Evolutionary conservation across 2,113 vertebrate species (phyloP), one percentile per base, ranked within the genome.

Genomic region (Ploceus nigricollis): DNA sequence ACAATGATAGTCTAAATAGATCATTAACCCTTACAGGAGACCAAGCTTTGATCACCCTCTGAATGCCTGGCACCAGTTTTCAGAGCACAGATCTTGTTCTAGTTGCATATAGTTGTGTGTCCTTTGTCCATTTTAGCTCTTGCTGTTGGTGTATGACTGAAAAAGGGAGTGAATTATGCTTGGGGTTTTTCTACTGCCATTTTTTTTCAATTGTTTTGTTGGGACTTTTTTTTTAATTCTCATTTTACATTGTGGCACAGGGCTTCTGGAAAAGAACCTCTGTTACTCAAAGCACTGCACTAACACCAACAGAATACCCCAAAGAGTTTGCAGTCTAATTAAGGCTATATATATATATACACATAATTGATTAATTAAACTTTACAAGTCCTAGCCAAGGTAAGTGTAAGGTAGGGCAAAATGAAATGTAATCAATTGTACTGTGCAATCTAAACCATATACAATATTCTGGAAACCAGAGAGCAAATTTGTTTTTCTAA

Each of bases 351-450:
- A 60, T 84, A 90, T 79, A 25, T 27, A 81, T 50, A 50, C 33
- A 80, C 27, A 22, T 70, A 50, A 75, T 54, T 87, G 73, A 84
- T 91, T 91, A 90, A 89, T 86, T 95, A 90, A 86, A 35, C 33
- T 24, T 88, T 90, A 50, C 28, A 84, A 87, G 18, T 93, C 57
- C 28, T 68, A 81, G 22, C 13, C 1, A 3, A 81, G 15, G 33
- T 78, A 89, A 53, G 31, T 45, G 31, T 70, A 69, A 87, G 39
- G 39, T 35, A 78, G 56, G 35, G 27, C 30, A 75, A 39, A 86
- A 82, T 20, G 25, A 90, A 56, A 58, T 56, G 9, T 78, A 87
- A 80, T 93, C 39, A 73, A 37, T 51, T 70, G 25, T 58, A 24
- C 33, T 70, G 24, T 72, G 54, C 25, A 71, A 78, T 71, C 31